A percentile compares a stretch with the other conserved stretches of the same genome.
phyloP scores from a whole-genome alignment of 2,888 invertebrate species.

The Lithosia quadra region DNA sequence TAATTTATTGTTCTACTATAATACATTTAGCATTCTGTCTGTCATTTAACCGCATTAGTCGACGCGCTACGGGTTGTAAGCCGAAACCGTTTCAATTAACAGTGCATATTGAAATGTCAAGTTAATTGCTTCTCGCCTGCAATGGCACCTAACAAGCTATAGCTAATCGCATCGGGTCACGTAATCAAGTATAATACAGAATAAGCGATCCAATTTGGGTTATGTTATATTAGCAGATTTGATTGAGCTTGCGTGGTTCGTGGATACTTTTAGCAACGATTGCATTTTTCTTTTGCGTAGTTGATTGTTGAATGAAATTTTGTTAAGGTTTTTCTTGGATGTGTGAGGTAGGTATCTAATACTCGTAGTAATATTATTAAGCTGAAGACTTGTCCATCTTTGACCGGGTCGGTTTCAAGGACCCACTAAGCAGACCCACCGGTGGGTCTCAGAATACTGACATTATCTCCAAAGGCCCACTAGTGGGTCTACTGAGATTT shows the following conservation, averaged over 20 bases:
- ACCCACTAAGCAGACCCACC: no score
- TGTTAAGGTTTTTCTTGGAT: neutral
- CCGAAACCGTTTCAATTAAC: conserved; percentile 26
- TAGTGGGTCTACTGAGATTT: no score
- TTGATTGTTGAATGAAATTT: neutral
- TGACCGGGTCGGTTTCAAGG: no score
- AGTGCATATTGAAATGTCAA: conserved; percentile 33
- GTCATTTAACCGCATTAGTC: conserved; percentile 9
- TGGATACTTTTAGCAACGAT: neutral
- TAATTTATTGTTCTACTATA: neutral
- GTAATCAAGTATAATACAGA: conserved; percentile 15
- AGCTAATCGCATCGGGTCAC: conserved; percentile 36
- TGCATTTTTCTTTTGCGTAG: neutral
- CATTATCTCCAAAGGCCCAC: no score
- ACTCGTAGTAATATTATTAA: no score
- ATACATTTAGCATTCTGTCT: neutral
- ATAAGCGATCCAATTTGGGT: neutral
- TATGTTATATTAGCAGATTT: neutral
- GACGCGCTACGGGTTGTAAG: conserved; percentile 4
- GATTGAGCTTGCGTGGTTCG: neutral
- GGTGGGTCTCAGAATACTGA: no score
- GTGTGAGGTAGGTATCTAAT: no score
- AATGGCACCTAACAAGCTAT: conserved; percentile 25
- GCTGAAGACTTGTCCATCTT: no score
- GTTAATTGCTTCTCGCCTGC: conserved; percentile 28